These are phyloP conservation scores for Nemotelus nigrinus DNA, from an alignment of 2,888 invertebrate genomes.

Conservation along the genomic window DNA sequence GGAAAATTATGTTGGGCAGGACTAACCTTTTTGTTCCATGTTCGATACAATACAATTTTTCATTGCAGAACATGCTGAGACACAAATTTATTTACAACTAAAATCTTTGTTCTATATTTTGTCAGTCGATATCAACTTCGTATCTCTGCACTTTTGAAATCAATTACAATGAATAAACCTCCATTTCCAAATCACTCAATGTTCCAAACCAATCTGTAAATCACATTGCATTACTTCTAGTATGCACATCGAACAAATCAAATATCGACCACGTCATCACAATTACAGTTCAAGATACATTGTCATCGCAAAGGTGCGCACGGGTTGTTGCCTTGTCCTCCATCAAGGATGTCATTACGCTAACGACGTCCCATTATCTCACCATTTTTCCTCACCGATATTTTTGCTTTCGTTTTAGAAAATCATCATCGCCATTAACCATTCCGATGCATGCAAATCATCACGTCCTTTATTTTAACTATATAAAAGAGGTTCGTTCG, in stretches of 20 bases:
- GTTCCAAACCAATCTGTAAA: no score
- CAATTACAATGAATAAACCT: no score
- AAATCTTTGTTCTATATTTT: no score
- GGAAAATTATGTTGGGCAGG: no score
- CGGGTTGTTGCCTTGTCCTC: slow-evolving; percentile 24
- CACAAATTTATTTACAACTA: no score
- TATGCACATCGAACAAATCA: neutral
- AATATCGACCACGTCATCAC: slow-evolving; percentile 34
- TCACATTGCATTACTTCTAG: no score
- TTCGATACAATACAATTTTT: no score
- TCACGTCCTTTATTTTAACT: slow-evolving; percentile 34
- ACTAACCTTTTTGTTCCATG: no score
- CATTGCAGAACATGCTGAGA: no score
- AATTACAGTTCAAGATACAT: neutral
- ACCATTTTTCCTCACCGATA: slow-evolving; percentile 19
- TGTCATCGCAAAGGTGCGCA: neutral
- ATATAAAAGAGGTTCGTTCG: slow-evolving; percentile 10
- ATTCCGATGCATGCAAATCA: slow-evolving; percentile 24
- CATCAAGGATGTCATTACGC: slow-evolving; percentile 47
- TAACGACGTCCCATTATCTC: slow-evolving; percentile 46
- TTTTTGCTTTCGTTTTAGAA: slow-evolving; percentile 31
- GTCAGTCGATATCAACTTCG: no score
- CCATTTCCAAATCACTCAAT: no score
- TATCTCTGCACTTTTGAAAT: no score
- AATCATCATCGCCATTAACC: slow-evolving; percentile 9